Percentiles rank a stretch among this genome's conserved stretches.
Conservation (phyloP, 2,888 invertebrate genomes). For the Chymomyza procnemis region DNA sequence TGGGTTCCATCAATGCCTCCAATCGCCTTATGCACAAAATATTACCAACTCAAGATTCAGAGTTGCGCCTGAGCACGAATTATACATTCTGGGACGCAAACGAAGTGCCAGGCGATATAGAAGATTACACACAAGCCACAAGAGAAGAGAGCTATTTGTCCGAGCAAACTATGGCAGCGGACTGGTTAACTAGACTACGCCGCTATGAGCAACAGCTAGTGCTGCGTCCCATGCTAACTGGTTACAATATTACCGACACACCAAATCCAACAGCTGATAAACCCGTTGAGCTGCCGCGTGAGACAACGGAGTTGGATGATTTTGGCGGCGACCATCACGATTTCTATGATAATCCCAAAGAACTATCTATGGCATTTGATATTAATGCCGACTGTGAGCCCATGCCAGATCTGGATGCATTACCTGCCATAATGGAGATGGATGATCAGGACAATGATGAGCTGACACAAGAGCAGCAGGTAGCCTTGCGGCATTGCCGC, state of each 20-base stretch:
- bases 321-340: conserved; percentile 76
- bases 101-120: conserved; percentile 29
- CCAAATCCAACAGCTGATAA: conserved; percentile 62
- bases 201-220: conserved; percentile 50
- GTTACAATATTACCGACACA: conserved; percentile 75
- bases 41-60: conserved; percentile 80
- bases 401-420: conserved; percentile 78
- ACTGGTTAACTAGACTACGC: conserved; percentile 57
- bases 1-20: conserved; percentile 82
- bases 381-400: conserved; percentile 83
- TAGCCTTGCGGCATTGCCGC: conserved; percentile 74
- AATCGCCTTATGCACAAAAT: conserved; percentile 82
- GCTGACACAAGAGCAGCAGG: conserved; percentile 76
- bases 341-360: conserved; percentile 79
- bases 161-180: conserved; percentile 40
- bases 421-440: conserved; percentile 72
- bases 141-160: conserved; percentile 18
- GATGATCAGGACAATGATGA: conserved; percentile 78
- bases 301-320: conserved; percentile 72
- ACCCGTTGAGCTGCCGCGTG: conserved; percentile 27
- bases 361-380: conserved; percentile 82
- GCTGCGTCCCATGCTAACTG: conserved; percentile 72
- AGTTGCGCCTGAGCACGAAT: conserved; percentile 72
- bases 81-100: conserved; percentile 71
- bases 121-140: conserved; percentile 55